Base-by-base conservation (phyloP, 2,888 invertebrate genomes). In the Trichopoda pennipes region DNA sequence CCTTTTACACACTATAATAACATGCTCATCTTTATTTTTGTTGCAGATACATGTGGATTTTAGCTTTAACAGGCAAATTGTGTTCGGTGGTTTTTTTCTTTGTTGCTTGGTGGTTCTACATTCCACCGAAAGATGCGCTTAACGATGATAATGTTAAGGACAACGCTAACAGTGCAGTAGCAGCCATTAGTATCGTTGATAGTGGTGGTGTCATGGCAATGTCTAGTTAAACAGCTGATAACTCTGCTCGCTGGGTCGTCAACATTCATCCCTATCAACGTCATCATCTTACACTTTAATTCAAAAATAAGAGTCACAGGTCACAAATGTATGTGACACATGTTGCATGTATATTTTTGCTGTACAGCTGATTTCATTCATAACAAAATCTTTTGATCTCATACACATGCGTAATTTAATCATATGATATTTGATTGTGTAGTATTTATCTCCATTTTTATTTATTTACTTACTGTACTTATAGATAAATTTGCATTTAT, bases 71-170 rank as follows among this genome's bases (percentile, higher is more conserved):
- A 38, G 95, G 95, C 16, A 96, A 96, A 90, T 91, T 93, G 6
- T 93, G 94, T 68, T 95, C 96, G 0, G 90, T 94, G 0, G 87
- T 95, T 0, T 95, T 95, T 91, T 95, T 95, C 91, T 93, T 94
- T 90, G 91, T 94, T 49, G 95, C 96, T 66, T 94, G 95, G 94
- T 93, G 94, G 93, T 94, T 93, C 88, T 95, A 96, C 91, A 93
- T 94, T 68, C 94, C 95, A 21, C 95, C 95, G 0, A 92, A 92
- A 84, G 72, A 84, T 51, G 66, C 70, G 19, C 66, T 70, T 80
- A 83, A 84, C 56, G 80, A 35, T 58, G 80, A 72, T 16, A 73
- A 80, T 80, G 75, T 75, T 68, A 83, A 81, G 61, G 60, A 47
- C 55, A 74, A 70, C 42, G 35, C 28, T 47, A 81, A 70, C 58